Percentiles rank a stretch among this genome's conserved stretches.
phyloP scores from a whole-genome alignment of 2,797 vertebrate genomes.

The Ibycter americanus region DNA sequence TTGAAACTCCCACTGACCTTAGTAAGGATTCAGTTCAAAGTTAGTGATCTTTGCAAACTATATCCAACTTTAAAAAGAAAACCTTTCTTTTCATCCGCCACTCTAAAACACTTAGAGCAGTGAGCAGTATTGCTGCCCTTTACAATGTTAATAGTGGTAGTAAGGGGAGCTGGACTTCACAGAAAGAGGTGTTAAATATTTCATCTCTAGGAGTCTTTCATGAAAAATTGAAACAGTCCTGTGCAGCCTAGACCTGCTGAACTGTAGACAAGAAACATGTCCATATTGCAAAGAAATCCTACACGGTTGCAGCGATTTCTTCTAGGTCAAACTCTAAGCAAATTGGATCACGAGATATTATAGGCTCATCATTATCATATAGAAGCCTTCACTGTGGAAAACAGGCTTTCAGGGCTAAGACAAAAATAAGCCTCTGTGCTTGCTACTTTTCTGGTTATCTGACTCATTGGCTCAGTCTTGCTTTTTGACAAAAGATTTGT shows the following conservation, averaged over 20 bases:
- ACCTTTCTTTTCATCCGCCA: not conserved
- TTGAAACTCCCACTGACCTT: not conserved
- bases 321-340: not conserved
- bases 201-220: not conserved
- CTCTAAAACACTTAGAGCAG: not conserved
- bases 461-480: not conserved
- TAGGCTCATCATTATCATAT: not conserved
- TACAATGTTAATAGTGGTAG: not conserved
- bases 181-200: constrained; percentile 17
- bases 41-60: not conserved
- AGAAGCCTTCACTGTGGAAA: not conserved
- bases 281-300: not conserved
- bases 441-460: not conserved
- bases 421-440: not conserved
- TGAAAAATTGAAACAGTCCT: constrained; percentile 17
- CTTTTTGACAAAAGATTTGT: not conserved
- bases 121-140: not conserved
- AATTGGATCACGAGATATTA: not conserved
- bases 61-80: not conserved
- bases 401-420: not conserved
- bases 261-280: not conserved
- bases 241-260: not conserved
- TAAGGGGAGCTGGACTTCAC: not conserved
- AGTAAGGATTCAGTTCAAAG: not conserved
- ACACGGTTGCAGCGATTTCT: not conserved